phyloP scores from a whole-genome alignment of 1,140 invertebrate species.

The Hylaeus volcanicus region DNA sequence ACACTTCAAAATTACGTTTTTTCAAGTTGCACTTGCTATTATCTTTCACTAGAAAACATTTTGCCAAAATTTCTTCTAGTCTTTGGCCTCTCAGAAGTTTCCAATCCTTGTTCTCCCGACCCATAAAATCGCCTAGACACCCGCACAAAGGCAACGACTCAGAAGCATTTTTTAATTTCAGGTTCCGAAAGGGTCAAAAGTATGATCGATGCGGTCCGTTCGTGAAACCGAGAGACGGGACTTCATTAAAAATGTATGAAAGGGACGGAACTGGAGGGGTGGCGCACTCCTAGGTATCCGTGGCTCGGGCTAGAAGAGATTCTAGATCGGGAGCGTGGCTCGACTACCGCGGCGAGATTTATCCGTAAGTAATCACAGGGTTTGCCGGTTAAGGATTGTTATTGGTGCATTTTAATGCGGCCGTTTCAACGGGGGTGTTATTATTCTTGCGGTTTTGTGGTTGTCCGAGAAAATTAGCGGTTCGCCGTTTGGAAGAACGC shows the following conservation, averaged over 20 bases:
- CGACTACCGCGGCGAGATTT: conserved; percentile 74
- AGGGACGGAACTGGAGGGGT: background rate
- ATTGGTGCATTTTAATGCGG: conserved; percentile 74
- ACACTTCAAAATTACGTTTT: no score
- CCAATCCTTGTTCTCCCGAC: no score
- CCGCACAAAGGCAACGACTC: no score
- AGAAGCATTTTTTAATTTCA: conserved; percentile 5
- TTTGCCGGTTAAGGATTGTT: conserved; percentile 69
- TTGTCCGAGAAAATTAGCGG: conserved; percentile 76
- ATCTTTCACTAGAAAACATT: no score
- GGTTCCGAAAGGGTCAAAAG: background rate
- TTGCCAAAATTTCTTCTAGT: no score
- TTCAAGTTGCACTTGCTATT: no score
- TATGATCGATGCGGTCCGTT: conserved; percentile 30
- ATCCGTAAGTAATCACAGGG: conserved; percentile 73
- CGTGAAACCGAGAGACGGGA: conserved; percentile 4
- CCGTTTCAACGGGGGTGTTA: conserved; percentile 67
- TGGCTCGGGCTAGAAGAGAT: conserved; percentile 37
- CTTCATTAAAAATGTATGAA: conserved; percentile 64
- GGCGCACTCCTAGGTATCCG: conserved; percentile 5
- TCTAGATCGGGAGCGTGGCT: conserved; percentile 49
- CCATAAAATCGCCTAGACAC: background rate
- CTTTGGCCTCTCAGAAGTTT: no score
- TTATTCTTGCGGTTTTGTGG: conserved; percentile 75
- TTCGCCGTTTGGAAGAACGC: conserved; percentile 50